Percentiles rank a stretch among this genome's conserved stretches.
phyloP scores from a whole-genome alignment of 2,113 vertebrate species.

The Sporophila hypoxantha region DNA sequence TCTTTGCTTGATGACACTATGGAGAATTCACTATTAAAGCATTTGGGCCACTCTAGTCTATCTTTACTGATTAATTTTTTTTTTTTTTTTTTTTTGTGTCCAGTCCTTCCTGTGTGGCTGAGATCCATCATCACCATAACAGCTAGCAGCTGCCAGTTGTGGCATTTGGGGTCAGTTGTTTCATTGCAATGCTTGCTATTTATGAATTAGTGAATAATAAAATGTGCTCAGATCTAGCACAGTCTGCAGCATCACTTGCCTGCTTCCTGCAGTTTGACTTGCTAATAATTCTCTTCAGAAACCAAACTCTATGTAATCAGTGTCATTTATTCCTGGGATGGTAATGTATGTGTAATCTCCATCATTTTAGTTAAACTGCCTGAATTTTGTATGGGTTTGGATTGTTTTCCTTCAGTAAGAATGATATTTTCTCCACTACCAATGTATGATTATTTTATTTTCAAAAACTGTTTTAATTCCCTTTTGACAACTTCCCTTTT shows the following conservation, averaged over 20 bases:
- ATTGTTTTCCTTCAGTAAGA: neutral
- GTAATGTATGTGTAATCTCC: neutral
- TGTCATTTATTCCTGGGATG: neutral
- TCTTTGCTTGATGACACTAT: conserved; percentile 45
- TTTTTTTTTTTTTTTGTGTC: neutral
- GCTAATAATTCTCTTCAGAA: neutral
- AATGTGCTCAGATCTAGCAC: neutral
- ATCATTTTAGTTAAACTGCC: neutral
- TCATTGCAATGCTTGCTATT: conserved; percentile 25
- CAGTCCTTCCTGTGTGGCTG: conserved; percentile 43
- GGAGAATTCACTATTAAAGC: conserved; percentile 59
- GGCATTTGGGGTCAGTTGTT: conserved; percentile 64
- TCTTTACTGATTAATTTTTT: conserved; percentile 17
- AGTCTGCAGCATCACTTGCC: conserved; percentile 4
- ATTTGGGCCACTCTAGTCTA: conserved; percentile 22
- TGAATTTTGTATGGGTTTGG: neutral
- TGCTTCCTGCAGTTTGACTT: conserved; percentile 24
- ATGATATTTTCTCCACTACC: neutral
- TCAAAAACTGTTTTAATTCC: neutral
- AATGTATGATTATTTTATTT: neutral
- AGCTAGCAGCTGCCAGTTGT: conserved; percentile 57
- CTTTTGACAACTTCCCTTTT: neutral
- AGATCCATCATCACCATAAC: conserved; percentile 46
- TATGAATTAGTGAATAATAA: conserved; percentile 13
- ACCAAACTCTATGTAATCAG: conserved; percentile 1